Evolutionary conservation across 2,113 vertebrate genomes (phyloP).

Genomic region (Rhinolophus sinicus): DNA sequence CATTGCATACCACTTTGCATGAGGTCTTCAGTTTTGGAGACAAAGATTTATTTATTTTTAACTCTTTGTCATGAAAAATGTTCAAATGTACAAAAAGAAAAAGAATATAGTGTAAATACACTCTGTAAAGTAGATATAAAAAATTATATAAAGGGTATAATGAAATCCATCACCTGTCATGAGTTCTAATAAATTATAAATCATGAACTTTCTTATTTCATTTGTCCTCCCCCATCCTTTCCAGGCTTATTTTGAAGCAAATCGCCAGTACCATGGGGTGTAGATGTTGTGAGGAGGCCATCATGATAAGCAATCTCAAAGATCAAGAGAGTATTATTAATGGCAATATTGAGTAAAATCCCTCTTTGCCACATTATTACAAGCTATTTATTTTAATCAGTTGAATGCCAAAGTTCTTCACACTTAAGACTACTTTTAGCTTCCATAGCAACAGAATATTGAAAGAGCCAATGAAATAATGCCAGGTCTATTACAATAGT

Average conservation of each 20-base stretch:
- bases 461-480: not conserved
- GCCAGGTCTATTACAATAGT: not conserved
- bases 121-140: not conserved
- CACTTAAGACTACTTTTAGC: not conserved
- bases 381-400: conserved; percentile 15
- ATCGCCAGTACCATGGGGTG: not conserved
- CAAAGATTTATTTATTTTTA: not conserved
- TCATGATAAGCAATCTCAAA: not conserved
- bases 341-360: not conserved
- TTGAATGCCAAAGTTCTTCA: not conserved
- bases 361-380: not conserved
- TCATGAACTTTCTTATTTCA: not conserved
- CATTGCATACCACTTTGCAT: not conserved
- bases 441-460: not conserved
- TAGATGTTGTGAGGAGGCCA: not conserved
- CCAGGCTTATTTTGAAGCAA: conserved; percentile 32
- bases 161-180: not conserved
- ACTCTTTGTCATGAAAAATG: not conserved
- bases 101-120: not conserved
- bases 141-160: not conserved
- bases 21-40: not conserved
- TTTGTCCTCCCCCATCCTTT: not conserved
- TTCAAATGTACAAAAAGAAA: not conserved
- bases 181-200: not conserved
- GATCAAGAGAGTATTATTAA: not conserved